Evolutionary conservation across 2,888 invertebrate genomes (phyloP).

Genomic region (Drosophila suboccidentalis): DNA sequence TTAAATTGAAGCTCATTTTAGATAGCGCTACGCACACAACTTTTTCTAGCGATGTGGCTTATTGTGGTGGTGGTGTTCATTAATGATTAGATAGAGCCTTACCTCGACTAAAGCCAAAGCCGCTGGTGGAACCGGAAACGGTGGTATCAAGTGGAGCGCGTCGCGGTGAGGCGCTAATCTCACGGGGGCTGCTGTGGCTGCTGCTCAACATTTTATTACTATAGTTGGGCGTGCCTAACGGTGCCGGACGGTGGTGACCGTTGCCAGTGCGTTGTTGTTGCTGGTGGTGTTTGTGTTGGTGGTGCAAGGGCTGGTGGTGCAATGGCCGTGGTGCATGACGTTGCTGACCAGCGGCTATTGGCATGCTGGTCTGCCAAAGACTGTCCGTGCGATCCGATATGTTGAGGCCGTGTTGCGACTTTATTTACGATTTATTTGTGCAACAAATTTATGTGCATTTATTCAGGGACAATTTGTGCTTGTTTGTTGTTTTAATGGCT

Average conservation of each 20-base stretch:
- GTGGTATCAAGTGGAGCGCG: slow-evolving; percentile 83
- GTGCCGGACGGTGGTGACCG: slow-evolving; percentile 31
- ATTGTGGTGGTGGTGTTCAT: neutral
- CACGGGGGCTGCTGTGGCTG: slow-evolving; percentile 75
- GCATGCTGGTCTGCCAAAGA: slow-evolving; percentile 82
- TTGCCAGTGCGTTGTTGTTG: slow-evolving; percentile 42
- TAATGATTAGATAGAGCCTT: slow-evolving; percentile 39
- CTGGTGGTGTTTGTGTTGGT: slow-evolving; percentile 44
- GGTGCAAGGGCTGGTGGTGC: slow-evolving; percentile 57
- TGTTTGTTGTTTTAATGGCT: neutral
- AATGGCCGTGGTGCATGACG: slow-evolving; percentile 66
- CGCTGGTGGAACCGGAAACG: slow-evolving; percentile 83
- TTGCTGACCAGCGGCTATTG: slow-evolving; percentile 51
- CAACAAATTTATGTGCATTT: slow-evolving; percentile 30
- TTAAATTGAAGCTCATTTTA: slow-evolving; percentile 2
- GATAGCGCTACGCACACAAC: neutral
- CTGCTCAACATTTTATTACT: slow-evolving; percentile 69
- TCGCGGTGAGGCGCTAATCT: slow-evolving; percentile 80
- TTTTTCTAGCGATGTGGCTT: slow-evolving; percentile 1
- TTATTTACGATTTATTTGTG: slow-evolving; percentile 15
- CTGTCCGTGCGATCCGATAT: slow-evolving; percentile 84
- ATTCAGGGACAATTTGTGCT: slow-evolving; percentile 10
- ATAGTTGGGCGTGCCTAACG: slow-evolving; percentile 35
- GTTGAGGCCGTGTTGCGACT: slow-evolving; percentile 66
- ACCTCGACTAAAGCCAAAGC: slow-evolving; percentile 85